Conservation (phyloP, 2,888 invertebrate genomes). For the Alloscopus bannaensis region DNA sequence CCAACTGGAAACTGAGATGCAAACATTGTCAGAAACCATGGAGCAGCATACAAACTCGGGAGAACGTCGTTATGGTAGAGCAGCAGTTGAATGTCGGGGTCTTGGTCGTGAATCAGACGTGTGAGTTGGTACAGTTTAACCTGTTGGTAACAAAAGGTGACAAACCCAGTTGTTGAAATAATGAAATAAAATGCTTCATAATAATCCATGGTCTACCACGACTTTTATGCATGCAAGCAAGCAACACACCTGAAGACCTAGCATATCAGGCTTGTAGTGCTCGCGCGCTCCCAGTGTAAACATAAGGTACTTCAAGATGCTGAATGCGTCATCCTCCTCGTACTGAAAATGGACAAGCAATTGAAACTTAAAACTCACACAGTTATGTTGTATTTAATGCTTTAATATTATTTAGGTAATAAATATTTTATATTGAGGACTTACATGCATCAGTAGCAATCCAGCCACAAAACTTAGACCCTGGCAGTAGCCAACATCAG, state of each 20-base stretch:
- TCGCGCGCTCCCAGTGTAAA: conserved; percentile 90
- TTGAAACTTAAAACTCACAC: background rate
- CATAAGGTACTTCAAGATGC: conserved; percentile 92
- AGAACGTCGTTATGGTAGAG: conserved; percentile 87
- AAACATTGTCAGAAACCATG: conserved; percentile 96
- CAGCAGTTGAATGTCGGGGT: conserved; percentile 91
- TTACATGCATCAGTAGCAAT: conserved; percentile 92
- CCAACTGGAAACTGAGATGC: conserved; percentile 97
- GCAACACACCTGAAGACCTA: conserved; percentile 86
- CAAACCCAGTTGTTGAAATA: too few relatives aligned
- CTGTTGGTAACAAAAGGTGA: conserved; percentile 73
- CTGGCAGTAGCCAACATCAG: conserved; percentile 97
- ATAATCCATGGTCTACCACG: too few relatives aligned
- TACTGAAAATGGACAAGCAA: conserved; percentile 80
- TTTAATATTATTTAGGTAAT: background rate
- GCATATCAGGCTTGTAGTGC: conserved; percentile 96
- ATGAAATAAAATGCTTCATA: too few relatives aligned
- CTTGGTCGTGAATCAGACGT: conserved; percentile 90
- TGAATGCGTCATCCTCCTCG: conserved; percentile 93
- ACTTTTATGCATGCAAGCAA: too few relatives aligned
- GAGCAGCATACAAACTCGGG: conserved; percentile 96
- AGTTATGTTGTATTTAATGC: background rate
- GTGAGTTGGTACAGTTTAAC: conserved; percentile 94
- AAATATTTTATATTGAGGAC: too few relatives aligned
- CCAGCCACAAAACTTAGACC: conserved; percentile 97